Base-by-base conservation (phyloP, 2,888 invertebrate genomes). In the Brachycybe producta region DNA sequence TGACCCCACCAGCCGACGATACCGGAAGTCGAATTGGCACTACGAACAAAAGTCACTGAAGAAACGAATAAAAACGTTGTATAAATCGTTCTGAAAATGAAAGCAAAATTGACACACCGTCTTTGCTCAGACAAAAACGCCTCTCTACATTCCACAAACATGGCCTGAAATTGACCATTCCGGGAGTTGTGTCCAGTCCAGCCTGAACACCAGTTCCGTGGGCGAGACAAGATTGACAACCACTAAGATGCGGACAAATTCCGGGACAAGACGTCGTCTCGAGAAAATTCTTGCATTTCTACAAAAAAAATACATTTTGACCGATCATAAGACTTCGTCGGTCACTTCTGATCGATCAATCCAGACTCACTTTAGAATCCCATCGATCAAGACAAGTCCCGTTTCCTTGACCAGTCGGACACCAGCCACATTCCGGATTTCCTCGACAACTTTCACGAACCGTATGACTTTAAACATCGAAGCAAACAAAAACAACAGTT, bases 61-160 rank as follows among this genome's bases (percentile, higher is more conserved):
- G n/a, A 30, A 11, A 30, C 32, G 8, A 11, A 30, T 30, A 30
- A 41, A 21, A 5, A 11, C 11, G 41, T 17, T 8, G 24, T 41
- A 59, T 60, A 55, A 66, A 67, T 7, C 13, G 39, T 8, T 39
- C 8, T 13, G 15, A 13, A 39, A 5, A n/a, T n/a, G 17, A 36
- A 36, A 19, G 2, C 5, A 39, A 45, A 4, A 34, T 7, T 63
- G 66, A 55, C 62, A 67, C 71, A 75, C 82, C 84, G 61, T 85
- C 82, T 61, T 82, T 81, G 59, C 84, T 83, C 65, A 90, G 88
- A 63, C 92, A 92, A 36, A 83, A 74, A 0, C 86, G 86, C 62
- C 87, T 87, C 64, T 91, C 88, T 2, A 92, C 90, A 65, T 91
- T 92, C 91, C 92, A 92, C 36, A 81, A 82, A 62, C 87, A 88